These are phyloP conservation scores for Eulacestoma nigropectus DNA, from an alignment of 2,113 vertebrate genomes.

Conservation along the genomic window DNA sequence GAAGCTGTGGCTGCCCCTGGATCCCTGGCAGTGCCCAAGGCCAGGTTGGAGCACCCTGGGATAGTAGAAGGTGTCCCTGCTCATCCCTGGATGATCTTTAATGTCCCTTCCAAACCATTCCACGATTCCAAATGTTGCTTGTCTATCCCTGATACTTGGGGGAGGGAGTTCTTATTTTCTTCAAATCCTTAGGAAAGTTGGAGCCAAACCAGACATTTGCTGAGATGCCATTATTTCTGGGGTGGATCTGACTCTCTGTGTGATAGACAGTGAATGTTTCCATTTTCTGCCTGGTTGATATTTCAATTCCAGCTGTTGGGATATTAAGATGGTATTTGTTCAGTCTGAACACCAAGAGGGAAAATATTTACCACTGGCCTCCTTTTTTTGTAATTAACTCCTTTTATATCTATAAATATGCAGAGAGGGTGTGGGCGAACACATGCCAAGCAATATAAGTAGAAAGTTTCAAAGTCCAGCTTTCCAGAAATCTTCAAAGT, in stretches of 20 bases:
- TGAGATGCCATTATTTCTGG: neutral
- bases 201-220: neutral
- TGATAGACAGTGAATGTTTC: neutral
- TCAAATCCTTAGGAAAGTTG: neutral
- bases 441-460: neutral
- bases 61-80: neutral
- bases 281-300: neutral
- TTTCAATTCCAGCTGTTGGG: neutral
- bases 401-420: neutral
- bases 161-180: neutral
- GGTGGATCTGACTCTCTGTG: neutral
- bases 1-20: neutral
- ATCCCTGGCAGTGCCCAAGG: neutral
- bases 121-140: neutral
- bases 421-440: slow-evolving; percentile 16
- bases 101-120: neutral
- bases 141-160: neutral
- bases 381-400: neutral
- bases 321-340: neutral
- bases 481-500: neutral
- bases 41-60: neutral
- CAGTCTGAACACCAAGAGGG: neutral
- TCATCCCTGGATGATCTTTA: neutral
- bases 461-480: slow-evolving; percentile 30
- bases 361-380: neutral